Conservation (phyloP, 2,113 vertebrate genomes). For the Osmerus eperlanus region DNA sequence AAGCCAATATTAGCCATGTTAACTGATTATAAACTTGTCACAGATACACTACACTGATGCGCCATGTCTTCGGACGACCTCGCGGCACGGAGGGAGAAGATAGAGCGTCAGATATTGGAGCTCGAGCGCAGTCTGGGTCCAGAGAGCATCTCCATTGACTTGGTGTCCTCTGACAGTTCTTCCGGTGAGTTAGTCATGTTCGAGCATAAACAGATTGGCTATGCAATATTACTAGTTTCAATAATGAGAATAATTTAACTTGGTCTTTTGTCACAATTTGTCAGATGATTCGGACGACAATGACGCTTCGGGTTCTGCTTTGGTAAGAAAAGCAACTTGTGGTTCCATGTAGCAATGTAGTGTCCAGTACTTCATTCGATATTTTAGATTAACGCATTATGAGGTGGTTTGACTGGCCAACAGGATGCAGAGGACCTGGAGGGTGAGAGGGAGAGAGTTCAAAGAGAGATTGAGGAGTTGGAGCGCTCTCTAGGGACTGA, state of each 20-base stretch:
- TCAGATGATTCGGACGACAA: conserved; percentile 41
- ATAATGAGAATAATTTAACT: neutral
- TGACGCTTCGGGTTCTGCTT: neutral
- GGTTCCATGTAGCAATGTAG: neutral
- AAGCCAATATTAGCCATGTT: too few species aligned
- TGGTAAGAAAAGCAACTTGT: conserved; percentile 7
- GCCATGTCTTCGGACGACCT: conserved; percentile 51
- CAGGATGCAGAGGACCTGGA: conserved; percentile 51
- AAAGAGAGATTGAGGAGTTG: conserved; percentile 73
- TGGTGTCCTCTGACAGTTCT: conserved; percentile 41
- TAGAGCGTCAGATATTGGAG: conserved; percentile 72
- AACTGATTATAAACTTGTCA: too few species aligned
- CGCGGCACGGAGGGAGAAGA: conserved; percentile 63
- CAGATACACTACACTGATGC: neutral
- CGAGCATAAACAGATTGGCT: neutral
- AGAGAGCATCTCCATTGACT: accelerated
- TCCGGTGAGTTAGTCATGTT: conserved; percentile 35
- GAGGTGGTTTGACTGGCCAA: neutral
- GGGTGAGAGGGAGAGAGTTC: conserved; percentile 66
- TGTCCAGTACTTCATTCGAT: neutral
- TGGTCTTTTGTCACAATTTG: neutral
- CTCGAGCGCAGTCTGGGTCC: conserved; percentile 70
- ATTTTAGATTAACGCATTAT: neutral
- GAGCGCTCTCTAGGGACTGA: conserved; percentile 68
- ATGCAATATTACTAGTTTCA: too few species aligned